These are phyloP conservation scores for Tineola bisselliella DNA, from an alignment of 2,888 invertebrate species.

Conservation along the genomic window DNA sequence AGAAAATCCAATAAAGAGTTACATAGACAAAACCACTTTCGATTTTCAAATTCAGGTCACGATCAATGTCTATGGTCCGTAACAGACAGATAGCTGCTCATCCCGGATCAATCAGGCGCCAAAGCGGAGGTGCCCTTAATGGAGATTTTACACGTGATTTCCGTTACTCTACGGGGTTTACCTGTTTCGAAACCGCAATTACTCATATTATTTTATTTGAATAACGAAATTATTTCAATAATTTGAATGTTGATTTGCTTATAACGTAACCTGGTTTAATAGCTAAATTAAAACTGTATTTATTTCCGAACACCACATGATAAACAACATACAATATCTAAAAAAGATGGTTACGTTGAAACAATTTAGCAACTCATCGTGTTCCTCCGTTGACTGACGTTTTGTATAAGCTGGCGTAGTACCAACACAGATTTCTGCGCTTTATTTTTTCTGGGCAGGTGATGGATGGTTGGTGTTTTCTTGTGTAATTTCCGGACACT, in stretches of 20 bases:
- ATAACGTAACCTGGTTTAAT: no score
- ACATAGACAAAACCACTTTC: not conserved
- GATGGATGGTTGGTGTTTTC: slow-evolving; percentile 62
- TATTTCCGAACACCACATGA: not conserved
- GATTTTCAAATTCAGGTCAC: slow-evolving; percentile 9
- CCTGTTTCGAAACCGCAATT: not conserved
- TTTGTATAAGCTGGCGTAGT: slow-evolving; percentile 34
- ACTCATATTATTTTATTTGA: no score
- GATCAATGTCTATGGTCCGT: slow-evolving; percentile 12
- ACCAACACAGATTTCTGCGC: slow-evolving; percentile 50
- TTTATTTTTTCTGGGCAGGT: slow-evolving; percentile 58
- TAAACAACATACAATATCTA: not conserved
- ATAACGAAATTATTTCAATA: no score
- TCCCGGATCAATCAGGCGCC: slow-evolving; percentile 46
- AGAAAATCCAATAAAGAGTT: not conserved
- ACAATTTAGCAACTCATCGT: slow-evolving; percentile 24
- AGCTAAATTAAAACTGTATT: not conserved
- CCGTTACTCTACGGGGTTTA: slow-evolving; percentile 20
- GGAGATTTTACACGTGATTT: slow-evolving; percentile 66
- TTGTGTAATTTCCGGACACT: slow-evolving; percentile 65
- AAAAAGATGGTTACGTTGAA: slow-evolving; percentile 2
- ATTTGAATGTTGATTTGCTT: no score
- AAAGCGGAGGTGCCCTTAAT: slow-evolving; percentile 43
- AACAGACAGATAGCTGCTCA: slow-evolving; percentile 4
- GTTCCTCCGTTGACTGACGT: slow-evolving; percentile 36